phyloP scores from a whole-genome alignment of 2,888 invertebrate species.

The Apamea anceps region DNA sequence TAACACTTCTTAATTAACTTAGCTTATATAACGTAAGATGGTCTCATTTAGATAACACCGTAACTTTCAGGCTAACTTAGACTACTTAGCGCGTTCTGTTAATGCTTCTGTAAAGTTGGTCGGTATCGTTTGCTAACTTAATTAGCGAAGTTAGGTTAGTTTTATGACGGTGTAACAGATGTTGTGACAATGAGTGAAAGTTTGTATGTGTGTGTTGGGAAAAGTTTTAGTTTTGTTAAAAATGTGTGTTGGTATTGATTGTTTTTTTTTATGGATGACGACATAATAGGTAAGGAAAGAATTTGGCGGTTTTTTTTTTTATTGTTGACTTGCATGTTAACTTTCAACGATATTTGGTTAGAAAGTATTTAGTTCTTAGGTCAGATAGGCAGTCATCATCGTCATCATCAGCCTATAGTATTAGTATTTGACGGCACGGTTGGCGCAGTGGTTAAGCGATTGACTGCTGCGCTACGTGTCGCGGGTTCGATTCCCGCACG shows the following conservation, averaged over 20 bases:
- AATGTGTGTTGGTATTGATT: not conserved
- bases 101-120: constrained; percentile 76
- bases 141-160: constrained; percentile 78
- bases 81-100: constrained; percentile 84
- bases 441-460: too few species aligned
- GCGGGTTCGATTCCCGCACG: too few species aligned
- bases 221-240: constrained; percentile 6
- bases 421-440: too few species aligned
- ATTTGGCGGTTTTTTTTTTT: not conserved
- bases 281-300: not conserved
- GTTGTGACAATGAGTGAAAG: constrained; percentile 55
- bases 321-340: too few species aligned
- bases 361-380: too few species aligned
- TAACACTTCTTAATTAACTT: constrained; percentile 91
- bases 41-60: constrained; percentile 91
- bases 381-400: too few species aligned
- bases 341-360: too few species aligned
- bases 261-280: not conserved
- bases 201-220: constrained; percentile 16
- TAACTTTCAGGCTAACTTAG: constrained; percentile 87
- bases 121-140: constrained; percentile 73
- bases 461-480: too few species aligned
- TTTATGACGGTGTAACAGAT: constrained; percentile 73
- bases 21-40: constrained; percentile 91
- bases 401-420: too few species aligned